These are phyloP conservation scores for Caenorhabditis becei DNA, from an alignment of 2,888 invertebrate species.

Conservation along the genomic window DNA sequence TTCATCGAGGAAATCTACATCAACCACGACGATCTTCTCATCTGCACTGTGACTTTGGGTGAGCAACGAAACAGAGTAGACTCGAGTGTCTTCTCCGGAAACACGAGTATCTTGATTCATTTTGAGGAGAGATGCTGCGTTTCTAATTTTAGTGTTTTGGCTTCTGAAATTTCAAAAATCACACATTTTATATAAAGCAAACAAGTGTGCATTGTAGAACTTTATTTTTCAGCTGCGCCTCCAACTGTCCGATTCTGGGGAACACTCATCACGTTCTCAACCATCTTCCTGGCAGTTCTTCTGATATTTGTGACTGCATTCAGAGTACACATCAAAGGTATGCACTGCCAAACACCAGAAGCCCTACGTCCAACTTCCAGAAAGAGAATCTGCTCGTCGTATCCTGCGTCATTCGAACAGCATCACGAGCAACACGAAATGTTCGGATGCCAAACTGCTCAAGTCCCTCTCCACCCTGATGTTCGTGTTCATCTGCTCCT, in stretches of 20 bases:
- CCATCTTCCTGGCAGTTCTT: conserved; percentile 46
- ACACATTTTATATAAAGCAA: no score
- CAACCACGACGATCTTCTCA: conserved; percentile 62
- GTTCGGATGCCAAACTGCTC: conserved; percentile 54
- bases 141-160: neutral
- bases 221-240: conserved; percentile 51
- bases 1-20: conserved; percentile 62
- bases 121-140: neutral
- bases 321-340: conserved; percentile 54
- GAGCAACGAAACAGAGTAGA: conserved; percentile 31
- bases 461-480: conserved; percentile 56
- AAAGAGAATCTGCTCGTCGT: conserved; percentile 40
- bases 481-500: conserved; percentile 60
- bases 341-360: neutral
- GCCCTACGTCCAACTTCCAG: conserved; percentile 6
- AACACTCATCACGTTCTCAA: conserved; percentile 53
- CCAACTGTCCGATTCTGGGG: conserved; percentile 61
- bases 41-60: conserved; percentile 63
- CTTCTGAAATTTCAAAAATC: neutral
- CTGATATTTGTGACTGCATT: conserved; percentile 52
- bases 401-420: conserved; percentile 55
- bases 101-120: neutral
- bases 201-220: no score
- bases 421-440: conserved; percentile 54
- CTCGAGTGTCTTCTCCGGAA: conserved; percentile 1